Evolutionary conservation across 2,888 invertebrate genomes (phyloP).

Genomic region (Minunthozetes semirufus): DNA sequence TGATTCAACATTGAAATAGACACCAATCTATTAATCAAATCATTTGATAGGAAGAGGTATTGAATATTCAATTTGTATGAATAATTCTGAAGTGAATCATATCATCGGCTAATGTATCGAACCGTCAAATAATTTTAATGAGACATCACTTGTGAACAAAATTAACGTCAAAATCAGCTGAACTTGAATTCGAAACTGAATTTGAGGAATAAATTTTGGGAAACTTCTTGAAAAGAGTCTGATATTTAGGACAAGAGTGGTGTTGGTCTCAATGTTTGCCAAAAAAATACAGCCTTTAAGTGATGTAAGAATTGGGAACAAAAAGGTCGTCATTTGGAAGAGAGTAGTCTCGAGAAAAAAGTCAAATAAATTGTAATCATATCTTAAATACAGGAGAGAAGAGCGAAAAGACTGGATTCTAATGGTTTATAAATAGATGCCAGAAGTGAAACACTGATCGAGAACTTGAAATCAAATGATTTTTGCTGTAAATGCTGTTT

Average conservation of each 20-base stretch:
- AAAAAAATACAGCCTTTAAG: slow-evolving; percentile 23
- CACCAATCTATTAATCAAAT: neutral
- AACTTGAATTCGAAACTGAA: slow-evolving; percentile 28
- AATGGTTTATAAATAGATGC: slow-evolving; percentile 19
- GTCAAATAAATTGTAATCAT: slow-evolving; percentile 25
- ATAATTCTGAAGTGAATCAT: too few species aligned
- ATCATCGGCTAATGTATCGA: too few species aligned
- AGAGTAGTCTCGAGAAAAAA: slow-evolving; percentile 16
- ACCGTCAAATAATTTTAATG: neutral
- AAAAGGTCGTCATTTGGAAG: slow-evolving; percentile 21
- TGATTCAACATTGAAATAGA: neutral
- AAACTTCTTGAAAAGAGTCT: slow-evolving; percentile 5
- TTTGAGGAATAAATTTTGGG: neutral
- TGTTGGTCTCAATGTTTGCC: slow-evolving; percentile 20
- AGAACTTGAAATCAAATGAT: slow-evolving; percentile 12
- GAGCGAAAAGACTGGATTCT: slow-evolving; percentile 17
- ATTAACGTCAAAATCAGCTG: neutral
- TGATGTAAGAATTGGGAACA: slow-evolving; percentile 29
- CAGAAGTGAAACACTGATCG: slow-evolving; percentile 11
- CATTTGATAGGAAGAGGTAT: neutral
- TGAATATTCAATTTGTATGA: neutral
- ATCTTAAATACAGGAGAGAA: neutral
- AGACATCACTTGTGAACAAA: neutral
- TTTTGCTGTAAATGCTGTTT: neutral
- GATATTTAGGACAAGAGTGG: slow-evolving; percentile 24